Base-by-base conservation (phyloP, 2,888 invertebrate species). In the Chrysolina americana region DNA sequence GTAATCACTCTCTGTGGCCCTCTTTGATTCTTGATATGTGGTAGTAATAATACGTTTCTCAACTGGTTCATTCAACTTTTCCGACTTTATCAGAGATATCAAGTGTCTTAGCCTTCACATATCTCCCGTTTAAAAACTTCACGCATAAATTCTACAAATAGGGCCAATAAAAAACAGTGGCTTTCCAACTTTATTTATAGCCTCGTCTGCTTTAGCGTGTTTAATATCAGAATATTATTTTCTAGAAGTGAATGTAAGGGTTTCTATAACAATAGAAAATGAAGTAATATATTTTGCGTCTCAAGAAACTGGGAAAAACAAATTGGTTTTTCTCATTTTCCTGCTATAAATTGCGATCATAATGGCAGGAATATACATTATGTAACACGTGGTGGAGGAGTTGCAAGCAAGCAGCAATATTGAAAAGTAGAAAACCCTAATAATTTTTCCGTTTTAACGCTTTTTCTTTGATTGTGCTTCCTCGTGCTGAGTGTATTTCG, bases 311-410 rank as follows among this genome's bases (percentile, higher is more conserved):
- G 73, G 70, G 73, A 71, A 76, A 70, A 68, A 72, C 71, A 69
- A 62, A 63, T 70, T 56, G 53, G 68, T 80, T 79, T 78, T 78
- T 78, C 78, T 78, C 77, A 78, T 79, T 79, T 70, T 63, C 70
- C 70, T 50, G 63, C 80, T 77, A 82, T 81, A 81, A 82, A 81
- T 81, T 80, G 74, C 70, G 76, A 78, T 77, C 75, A 79, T 81
- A 82, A 82, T 79, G 73, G 80, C 78, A 73, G 75, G 78, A 76
- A 80, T 79, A 80, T 82, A 80, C 80, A 80, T 82, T 81, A 80
- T 78, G 82, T 80, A 82, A 77, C 82, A 82, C 80, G 82, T 81
- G 82, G 79, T 70, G 78, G 76, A 76, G 70, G 78, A 78, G 80
- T 78, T 78, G 76, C 76, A 76, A 74, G 76, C 78, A 75, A 70